Evolutionary conservation across 2,113 vertebrate species (phyloP), one percentile per base, ranked within the genome.

Genomic region (Saguinus midas): DNA sequence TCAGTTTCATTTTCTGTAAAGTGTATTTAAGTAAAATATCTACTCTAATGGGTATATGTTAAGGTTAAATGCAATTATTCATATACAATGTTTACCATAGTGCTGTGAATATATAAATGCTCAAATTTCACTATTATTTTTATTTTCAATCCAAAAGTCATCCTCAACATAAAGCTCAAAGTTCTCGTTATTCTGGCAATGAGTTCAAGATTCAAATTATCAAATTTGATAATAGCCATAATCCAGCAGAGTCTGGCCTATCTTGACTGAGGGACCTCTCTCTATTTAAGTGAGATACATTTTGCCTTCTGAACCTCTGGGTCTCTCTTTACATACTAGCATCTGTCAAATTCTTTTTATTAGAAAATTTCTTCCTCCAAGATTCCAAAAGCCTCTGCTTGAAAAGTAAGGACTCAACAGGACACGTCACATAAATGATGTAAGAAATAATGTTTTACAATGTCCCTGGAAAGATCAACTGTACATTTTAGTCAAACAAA

Each of bases 401-500:
- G 45, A 84, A 96, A 96, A 89, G 17, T 75, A 80, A 94, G 25
- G 45, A 32, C 16, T 95, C 79, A 90, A 20, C 43, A 90, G 57
- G 79, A 52, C 16, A 70, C 0, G n/a, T 43, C 16, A 95, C 50
- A 72, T 50, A n/a, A 89, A 84, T 89, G 10, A 87, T 89, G 6
- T 87, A 90, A 95, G 32, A 95, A 89, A 72, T 90, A 25, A 66
- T 92, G 45, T 29, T 66, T 93, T 90, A 87, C 1, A 93, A 6
- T 87, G 43, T 89, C 1, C 55, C 82, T 93, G 35, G 50, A 66
- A 94, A 50, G 23, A 81, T 66, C 75, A 78, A 45, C 17, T 76
- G 21, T 90, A 35, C 37, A 29, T 55, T 75, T 23, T 82, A 61
- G 76, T 87, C 23, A 87, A 94, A 76, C 50, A 70, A 91, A 92